Percentiles rank a stretch among this genome's conserved stretches.
Evolutionary conservation across 2,113 vertebrate species (phyloP).

Genomic region (Austrofundulus limnaeus): DNA sequence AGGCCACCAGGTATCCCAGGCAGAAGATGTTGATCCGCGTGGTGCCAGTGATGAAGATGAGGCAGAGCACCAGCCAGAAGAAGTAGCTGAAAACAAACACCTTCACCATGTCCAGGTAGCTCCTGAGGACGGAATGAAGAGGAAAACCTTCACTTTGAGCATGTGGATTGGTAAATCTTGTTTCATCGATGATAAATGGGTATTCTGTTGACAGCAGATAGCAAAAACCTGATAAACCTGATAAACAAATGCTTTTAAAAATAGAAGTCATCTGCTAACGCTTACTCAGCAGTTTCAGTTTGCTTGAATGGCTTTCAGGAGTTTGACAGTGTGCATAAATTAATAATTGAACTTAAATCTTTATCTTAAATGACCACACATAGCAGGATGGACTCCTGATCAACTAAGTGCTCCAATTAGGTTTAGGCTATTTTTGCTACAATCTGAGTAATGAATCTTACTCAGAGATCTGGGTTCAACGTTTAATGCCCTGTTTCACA

Average conservation of each 20-base stretch:
- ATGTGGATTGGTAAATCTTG: too few species aligned
- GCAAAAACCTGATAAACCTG: conserved; percentile 3
- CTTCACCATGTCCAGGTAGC: conserved; percentile 80
- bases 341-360: conserved; percentile 29
- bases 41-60: conserved; percentile 83
- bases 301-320: conserved; percentile 49
- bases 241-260: conserved; percentile 9
- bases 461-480: too few species aligned
- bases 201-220: not conserved
- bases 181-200: too few species aligned
- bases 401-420: conserved; percentile 7
- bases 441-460: too few species aligned
- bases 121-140: conserved; percentile 58
- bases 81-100: conserved; percentile 79
- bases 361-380: conserved; percentile 50
- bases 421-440: conserved; percentile 12
- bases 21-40: conserved; percentile 77
- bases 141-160: not conserved
- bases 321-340: conserved; percentile 35
- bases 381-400: not conserved
- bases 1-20: conserved; percentile 79
- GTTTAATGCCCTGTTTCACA: too few species aligned
- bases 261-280: conserved; percentile 14
- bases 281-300: conserved; percentile 49
- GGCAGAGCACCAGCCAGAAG: conserved; percentile 84